These are phyloP conservation scores for Ictalurus punctatus DNA, from an alignment of 2,113 vertebrate species.

Conservation along the genomic window DNA sequence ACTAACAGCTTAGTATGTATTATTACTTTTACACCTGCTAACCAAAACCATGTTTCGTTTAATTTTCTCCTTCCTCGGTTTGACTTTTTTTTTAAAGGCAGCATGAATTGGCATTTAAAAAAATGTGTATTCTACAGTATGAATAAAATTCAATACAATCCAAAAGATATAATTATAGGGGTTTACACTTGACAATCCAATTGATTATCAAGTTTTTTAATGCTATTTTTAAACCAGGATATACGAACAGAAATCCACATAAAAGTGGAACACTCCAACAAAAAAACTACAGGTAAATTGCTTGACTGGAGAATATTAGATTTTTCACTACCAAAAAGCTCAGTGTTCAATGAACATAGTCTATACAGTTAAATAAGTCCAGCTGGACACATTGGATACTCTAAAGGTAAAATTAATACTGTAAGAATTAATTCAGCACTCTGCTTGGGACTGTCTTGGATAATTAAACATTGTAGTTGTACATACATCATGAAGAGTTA, in stretches of 20 bases:
- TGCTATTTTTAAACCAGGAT: not conserved
- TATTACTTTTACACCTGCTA: constrained; percentile 12
- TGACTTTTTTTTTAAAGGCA: not conserved
- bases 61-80: not conserved
- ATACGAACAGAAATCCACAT: not conserved
- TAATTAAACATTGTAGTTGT: not conserved
- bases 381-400: not conserved
- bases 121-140: not conserved
- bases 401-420: not conserved
- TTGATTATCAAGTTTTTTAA: not conserved
- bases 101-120: not conserved
- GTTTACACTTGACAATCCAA: not conserved
- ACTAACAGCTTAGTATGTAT: constrained; percentile 80
- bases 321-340: not conserved
- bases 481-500: not conserved
- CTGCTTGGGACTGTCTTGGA: not conserved
- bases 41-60: not conserved
- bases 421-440: no score
- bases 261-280: not conserved
- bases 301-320: not conserved
- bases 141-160: not conserved
- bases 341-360: not conserved
- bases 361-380: not conserved
- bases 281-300: not conserved
- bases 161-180: not conserved